A percentile compares a stretch with the other conserved stretches of the same genome.
Conservation (phyloP, 2,888 invertebrate species). For the Drosophila melanosoma region DNA sequence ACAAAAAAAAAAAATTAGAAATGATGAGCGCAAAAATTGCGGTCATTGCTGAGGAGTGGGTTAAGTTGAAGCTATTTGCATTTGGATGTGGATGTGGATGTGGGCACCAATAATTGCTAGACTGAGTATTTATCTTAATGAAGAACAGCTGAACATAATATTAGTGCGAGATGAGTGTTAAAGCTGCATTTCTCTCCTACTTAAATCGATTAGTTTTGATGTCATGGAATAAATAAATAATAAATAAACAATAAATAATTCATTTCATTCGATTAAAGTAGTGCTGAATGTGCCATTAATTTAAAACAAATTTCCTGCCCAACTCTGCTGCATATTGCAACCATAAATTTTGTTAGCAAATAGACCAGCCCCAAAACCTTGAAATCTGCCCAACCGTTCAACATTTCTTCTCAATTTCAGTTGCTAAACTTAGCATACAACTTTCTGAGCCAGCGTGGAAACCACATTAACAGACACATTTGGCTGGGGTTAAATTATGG, state of each 20-base stretch:
- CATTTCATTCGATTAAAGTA: background rate
- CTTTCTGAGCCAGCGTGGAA: slow-evolving; percentile 47
- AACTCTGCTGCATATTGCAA: slow-evolving; percentile 32
- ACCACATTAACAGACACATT: slow-evolving; percentile 71
- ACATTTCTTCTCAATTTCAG: slow-evolving; percentile 24
- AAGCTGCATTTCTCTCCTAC: background rate
- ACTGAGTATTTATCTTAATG: slow-evolving; percentile 32
- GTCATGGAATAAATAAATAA: background rate
- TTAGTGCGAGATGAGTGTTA: background rate
- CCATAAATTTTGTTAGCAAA: slow-evolving; percentile 52
- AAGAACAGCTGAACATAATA: background rate
- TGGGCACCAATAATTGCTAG: background rate
- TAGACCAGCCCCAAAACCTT: slow-evolving; percentile 15
- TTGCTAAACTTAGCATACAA: slow-evolving; percentile 55
- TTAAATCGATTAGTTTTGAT: background rate
- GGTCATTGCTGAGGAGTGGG: slow-evolving; percentile 29
- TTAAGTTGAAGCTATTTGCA: slow-evolving; percentile 3
- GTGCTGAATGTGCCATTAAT: background rate
- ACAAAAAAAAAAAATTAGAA: slow-evolving; percentile 21
- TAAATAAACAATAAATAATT: background rate
- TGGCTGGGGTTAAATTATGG: slow-evolving; percentile 76
- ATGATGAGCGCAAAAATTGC: slow-evolving; percentile 57
- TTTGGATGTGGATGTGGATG: background rate
- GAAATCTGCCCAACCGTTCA: background rate
- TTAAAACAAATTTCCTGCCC: background rate